Evolutionary conservation across 2,888 invertebrate genomes (phyloP).

Genomic region (Catocala fraxini): DNA sequence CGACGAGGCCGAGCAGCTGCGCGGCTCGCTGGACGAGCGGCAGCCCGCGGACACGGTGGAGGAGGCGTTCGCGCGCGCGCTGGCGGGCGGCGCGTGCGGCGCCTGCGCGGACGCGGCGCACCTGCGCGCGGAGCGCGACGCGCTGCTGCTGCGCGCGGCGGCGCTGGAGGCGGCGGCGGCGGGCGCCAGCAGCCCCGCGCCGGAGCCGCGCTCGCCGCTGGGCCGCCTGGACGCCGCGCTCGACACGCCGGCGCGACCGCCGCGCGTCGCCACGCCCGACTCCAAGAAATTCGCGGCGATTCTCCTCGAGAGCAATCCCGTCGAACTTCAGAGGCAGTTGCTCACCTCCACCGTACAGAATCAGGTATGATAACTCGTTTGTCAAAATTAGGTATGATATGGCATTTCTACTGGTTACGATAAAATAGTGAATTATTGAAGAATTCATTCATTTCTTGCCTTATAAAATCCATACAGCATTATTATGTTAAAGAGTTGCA

Average conservation of each 20-base stretch:
- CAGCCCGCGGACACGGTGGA: slow-evolving; percentile 86
- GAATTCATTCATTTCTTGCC: slow-evolving; percentile 13
- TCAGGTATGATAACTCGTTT: slow-evolving; percentile 88
- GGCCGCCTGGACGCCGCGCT: slow-evolving; percentile 91
- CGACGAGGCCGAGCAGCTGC: slow-evolving; percentile 90
- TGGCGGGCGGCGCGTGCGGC: slow-evolving; percentile 58
- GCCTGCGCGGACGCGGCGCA: slow-evolving; percentile 83
- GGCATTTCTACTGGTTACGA: not conserved
- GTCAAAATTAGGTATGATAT: not conserved
- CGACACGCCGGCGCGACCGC: slow-evolving; percentile 89
- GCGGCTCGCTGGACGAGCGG: slow-evolving; percentile 79
- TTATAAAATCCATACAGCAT: not conserved
- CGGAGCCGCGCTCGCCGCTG: slow-evolving; percentile 85
- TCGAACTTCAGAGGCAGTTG: slow-evolving; percentile 94
- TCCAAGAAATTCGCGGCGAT: slow-evolving; percentile 94
- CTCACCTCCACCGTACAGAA: slow-evolving; percentile 94
- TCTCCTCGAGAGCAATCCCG: slow-evolving; percentile 93
- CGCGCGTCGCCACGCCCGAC: slow-evolving; percentile 90
- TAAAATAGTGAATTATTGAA: not conserved
- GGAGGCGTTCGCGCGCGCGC: slow-evolving; percentile 88
- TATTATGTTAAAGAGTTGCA: not conserved
- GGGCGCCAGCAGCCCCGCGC: slow-evolving; percentile 55
- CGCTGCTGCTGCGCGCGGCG: slow-evolving; percentile 91
- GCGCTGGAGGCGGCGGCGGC: slow-evolving; percentile 81
- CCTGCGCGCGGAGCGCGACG: slow-evolving; percentile 91